Evolutionary conservation across 2,888 invertebrate genomes (phyloP), one percentile per base, ranked within the genome.

Genomic region (Athalia circularis): DNA sequence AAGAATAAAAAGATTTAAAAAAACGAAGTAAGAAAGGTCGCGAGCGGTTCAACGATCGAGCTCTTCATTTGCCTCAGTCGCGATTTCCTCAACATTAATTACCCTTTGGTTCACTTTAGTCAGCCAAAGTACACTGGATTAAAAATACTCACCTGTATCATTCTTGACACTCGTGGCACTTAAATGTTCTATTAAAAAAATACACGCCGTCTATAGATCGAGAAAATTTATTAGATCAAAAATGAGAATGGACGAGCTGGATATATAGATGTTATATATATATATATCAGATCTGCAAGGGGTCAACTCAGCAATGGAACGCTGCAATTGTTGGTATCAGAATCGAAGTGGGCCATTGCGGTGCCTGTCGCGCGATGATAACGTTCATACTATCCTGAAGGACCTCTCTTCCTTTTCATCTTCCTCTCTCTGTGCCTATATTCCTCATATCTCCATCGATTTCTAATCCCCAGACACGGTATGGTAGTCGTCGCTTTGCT

Each of bases 311-410:
- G 29, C 47, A 47, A 47, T 59, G 65, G 65, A 65, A 64, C 29
- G 7, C 13, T 5, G 65, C 65, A 65, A 77, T 54, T 59, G 48
- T 48, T 48, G 5, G 48, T 80, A 80, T 72, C 74, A 54, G 54
- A 75, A 78, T 82, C 80, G 78, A 80, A 79, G 62, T 81, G 65
- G 77, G 77, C 70, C 72, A 64, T 80, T 54, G 64, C 62, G 75
- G 76, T 79, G 84, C 77, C 84, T 86, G 85, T 80, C 79, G 79
- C 80, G 59, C 74, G 79, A 81, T 83, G 86, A 86, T 86, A 86
- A 85, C 84, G 82, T 82, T 80, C 82, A 79, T 80, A 82, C 81
- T 82, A 81, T 82, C 70, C 80, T 79, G 79, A 47, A 77, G 68
- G 68, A 54, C 54, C 47, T 65, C 47, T 48, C 5, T 15, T n/a